Conservation (phyloP, 2,888 invertebrate species). For the Eilema caniola region DNA sequence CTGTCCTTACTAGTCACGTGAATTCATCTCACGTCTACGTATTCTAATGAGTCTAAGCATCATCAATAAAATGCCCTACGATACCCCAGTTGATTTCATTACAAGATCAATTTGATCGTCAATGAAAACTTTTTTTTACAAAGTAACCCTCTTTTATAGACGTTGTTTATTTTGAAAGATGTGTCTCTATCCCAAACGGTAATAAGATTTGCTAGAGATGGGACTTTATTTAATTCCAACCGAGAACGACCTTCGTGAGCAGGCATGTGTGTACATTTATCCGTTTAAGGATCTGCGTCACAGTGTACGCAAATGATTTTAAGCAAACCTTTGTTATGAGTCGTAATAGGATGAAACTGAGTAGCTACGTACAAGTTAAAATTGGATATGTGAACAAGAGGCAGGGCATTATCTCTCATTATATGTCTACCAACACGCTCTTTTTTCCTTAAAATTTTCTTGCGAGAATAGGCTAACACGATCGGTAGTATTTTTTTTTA, state of each 20-base stretch:
- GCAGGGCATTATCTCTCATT: background rate
- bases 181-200: slow-evolving; percentile 58
- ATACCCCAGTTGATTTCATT: slow-evolving; percentile 61
- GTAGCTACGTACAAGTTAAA: background rate
- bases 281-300: slow-evolving; percentile 11
- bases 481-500: no score
- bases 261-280: slow-evolving; percentile 28
- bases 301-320: slow-evolving; percentile 20
- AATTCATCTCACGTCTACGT: slow-evolving; percentile 22
- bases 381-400: background rate
- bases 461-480: no score
- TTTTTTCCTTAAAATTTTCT: no score
- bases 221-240: slow-evolving; percentile 62
- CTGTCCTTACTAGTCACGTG: slow-evolving; percentile 25
- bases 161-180: slow-evolving; percentile 67
- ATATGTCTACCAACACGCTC: no score
- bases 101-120: slow-evolving; percentile 57
- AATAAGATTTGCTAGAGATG: slow-evolving; percentile 64
- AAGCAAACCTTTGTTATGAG: background rate
- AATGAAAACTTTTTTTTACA: slow-evolving; percentile 60
- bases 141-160: slow-evolving; percentile 64
- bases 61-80: slow-evolving; percentile 52
- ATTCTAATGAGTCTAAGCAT: slow-evolving; percentile 33
- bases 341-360: background rate
- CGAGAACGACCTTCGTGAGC: slow-evolving; percentile 26